Percentiles rank a stretch among this genome's conserved stretches.
Conservation (phyloP, 2,888 invertebrate genomes). For the Hyles lineata region DNA sequence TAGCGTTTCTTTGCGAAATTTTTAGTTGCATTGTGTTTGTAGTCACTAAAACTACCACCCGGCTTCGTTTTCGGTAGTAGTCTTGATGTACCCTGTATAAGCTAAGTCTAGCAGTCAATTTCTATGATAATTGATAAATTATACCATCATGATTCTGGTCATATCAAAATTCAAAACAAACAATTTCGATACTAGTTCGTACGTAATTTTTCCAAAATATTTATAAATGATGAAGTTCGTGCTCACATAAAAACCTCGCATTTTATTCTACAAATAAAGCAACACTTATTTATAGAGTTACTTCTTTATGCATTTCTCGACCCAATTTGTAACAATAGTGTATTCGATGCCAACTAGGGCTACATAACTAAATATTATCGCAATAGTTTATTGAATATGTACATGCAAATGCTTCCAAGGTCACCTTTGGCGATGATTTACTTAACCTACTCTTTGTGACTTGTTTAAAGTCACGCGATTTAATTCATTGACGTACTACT, state of each 20-base stretch:
- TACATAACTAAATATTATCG: slow-evolving; percentile 8
- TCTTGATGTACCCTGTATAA: no score
- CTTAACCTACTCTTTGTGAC: background rate
- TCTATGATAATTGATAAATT: no score
- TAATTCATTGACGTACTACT: background rate
- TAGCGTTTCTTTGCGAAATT: no score
- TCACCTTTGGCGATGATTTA: background rate
- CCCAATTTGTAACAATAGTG: slow-evolving; percentile 15
- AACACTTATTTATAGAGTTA: background rate
- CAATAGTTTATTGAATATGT: slow-evolving; percentile 8
- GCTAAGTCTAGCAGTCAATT: no score
- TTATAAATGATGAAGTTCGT: background rate
- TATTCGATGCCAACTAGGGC: background rate
- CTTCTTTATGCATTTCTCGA: slow-evolving; percentile 18
- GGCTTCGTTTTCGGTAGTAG: no score
- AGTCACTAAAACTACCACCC: no score
- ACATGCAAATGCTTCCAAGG: background rate
- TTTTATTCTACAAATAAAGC: background rate
- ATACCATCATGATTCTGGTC: no score
- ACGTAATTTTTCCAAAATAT: background rate
- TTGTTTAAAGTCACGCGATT: background rate
- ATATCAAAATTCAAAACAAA: no score
- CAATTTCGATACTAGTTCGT: no score
- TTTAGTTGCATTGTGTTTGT: no score
- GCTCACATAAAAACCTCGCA: background rate